Percentiles rank a stretch among this genome's conserved stretches.
Conservation (phyloP, 2,797 vertebrate genomes). For the Lepidocolaptes lacrymiger region DNA sequence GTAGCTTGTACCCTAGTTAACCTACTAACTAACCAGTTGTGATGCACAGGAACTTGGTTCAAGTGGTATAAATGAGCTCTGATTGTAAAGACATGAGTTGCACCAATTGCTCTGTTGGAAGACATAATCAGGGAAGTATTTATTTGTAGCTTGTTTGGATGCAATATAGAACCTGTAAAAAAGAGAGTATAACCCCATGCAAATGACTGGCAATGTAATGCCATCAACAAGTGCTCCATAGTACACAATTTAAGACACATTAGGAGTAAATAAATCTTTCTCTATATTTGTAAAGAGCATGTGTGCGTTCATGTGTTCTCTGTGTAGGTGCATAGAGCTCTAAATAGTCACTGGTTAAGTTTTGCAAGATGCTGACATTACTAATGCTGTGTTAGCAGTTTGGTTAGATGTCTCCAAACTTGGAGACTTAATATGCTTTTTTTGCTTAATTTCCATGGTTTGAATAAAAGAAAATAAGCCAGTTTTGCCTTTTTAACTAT, state of each 20-base stretch:
- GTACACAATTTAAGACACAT: background rate
- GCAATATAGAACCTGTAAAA: background rate
- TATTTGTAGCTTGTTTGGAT: background rate
- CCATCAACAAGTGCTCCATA: background rate
- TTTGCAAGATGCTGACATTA: conserved; percentile 6
- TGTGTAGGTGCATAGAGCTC: conserved; percentile 9
- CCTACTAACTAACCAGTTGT: background rate
- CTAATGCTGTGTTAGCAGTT: background rate
- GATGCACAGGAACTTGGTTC: background rate
- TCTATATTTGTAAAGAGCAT: background rate
- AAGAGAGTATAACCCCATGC: background rate
- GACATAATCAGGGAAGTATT: background rate
- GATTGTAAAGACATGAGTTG: background rate
- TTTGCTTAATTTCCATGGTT: background rate
- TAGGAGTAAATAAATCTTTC: background rate
- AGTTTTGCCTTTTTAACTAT: background rate
- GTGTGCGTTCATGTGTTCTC: background rate
- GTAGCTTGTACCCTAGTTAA: background rate
- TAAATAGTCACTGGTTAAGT: background rate
- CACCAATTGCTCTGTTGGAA: background rate
- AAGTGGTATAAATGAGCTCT: background rate
- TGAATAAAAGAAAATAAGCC: background rate
- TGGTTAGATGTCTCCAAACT: background rate
- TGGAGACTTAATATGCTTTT: background rate
- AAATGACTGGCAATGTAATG: background rate